Percentiles rank a stretch among this genome's conserved stretches.
Evolutionary conservation across 2,113 vertebrate species (phyloP).

Genomic region (Peromyscus polionotus): DNA sequence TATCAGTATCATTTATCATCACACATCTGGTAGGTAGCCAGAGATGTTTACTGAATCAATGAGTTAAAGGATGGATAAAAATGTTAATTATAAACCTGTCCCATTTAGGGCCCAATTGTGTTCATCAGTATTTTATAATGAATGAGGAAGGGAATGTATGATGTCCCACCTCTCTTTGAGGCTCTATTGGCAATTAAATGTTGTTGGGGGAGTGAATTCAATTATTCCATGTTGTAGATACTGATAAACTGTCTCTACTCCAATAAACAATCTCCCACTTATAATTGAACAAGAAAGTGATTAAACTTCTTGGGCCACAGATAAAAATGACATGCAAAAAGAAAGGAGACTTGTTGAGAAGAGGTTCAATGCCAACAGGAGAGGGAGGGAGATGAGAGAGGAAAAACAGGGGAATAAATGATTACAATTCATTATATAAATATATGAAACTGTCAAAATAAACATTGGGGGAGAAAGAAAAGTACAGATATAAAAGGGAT

Average conservation of each 20-base stretch:
- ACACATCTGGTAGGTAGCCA: background rate
- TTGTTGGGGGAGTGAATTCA: background rate
- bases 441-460: background rate
- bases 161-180: background rate
- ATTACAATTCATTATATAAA: background rate
- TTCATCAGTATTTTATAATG: background rate
- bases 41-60: background rate
- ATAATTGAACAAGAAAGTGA: background rate
- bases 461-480: background rate
- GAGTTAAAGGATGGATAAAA: background rate
- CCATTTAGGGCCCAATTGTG: too few relatives aligned
- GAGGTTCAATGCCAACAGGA: background rate
- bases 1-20: too few relatives aligned
- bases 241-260: background rate
- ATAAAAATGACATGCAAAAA: background rate
- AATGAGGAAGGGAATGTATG: background rate
- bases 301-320: too few relatives aligned
- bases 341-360: background rate
- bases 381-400: background rate
- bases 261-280: background rate
- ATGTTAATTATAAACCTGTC: background rate
- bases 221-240: background rate
- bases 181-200: background rate
- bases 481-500: too few relatives aligned
- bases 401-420: background rate